phyloP scores from a whole-genome alignment of 2,797 vertebrate species.

The Delichon dasypus region DNA sequence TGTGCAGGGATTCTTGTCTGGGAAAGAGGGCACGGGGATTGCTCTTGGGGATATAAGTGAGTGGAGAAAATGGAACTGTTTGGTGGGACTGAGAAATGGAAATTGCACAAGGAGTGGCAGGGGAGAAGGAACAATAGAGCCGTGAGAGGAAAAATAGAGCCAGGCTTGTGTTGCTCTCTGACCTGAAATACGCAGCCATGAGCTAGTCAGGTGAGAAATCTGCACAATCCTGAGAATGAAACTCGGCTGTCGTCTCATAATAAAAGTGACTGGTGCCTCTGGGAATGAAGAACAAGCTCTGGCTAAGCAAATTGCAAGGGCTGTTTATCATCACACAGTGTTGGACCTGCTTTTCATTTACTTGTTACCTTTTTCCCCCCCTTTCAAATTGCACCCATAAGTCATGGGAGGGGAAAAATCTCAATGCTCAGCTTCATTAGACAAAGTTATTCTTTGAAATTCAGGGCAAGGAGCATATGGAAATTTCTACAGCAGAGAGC shows the following conservation, averaged over 20 bases:
- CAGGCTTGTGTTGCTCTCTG: background rate
- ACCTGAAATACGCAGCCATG: background rate
- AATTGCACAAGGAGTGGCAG: background rate
- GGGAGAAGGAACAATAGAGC: background rate
- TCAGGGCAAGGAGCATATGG: conserved; percentile 66
- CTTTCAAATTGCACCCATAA: conserved; percentile 14
- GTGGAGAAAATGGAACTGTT: background rate
- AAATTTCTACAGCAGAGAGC: conserved; percentile 53
- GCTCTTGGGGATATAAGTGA: background rate
- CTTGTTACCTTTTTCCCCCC: accelerated
- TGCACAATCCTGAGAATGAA: conserved; percentile 11
- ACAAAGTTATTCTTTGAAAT: conserved; percentile 55
- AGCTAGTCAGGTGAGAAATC: conserved; percentile 28
- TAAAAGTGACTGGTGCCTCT: conserved; percentile 10
- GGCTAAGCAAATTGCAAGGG: background rate
- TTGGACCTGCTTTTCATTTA: background rate
- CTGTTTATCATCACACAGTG: background rate
- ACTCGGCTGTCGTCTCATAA: background rate
- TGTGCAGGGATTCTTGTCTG: too few relatives aligned
- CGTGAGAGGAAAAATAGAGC: background rate
- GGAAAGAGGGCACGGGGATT: background rate
- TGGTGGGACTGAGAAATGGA: background rate
- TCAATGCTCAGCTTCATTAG: conserved; percentile 57
- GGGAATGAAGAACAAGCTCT: background rate
- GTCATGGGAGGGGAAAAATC: background rate